A percentile compares a stretch with the other conserved stretches of the same genome.
phyloP scores from a whole-genome alignment of 2,888 invertebrate species.

The Orchesellides sinensis region DNA sequence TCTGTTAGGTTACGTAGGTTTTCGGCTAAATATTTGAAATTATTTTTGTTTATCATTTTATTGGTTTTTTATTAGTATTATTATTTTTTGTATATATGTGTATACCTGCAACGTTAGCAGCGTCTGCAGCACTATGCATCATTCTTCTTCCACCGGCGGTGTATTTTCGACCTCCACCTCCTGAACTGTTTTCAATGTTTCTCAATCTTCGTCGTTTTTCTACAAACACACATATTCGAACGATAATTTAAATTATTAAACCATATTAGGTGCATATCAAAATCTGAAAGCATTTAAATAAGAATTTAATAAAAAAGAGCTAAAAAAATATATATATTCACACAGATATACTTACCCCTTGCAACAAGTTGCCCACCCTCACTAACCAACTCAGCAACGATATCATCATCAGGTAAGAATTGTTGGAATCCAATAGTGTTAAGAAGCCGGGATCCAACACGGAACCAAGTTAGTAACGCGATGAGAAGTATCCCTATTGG shows the following conservation, averaged over 20 bases:
- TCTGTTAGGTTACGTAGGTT: slow-evolving; percentile 47
- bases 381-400: slow-evolving; percentile 90
- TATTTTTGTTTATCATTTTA: not conserved
- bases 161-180: slow-evolving; percentile 14
- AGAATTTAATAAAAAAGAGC: not conserved
- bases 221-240: slow-evolving; percentile 20
- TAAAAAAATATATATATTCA: not conserved
- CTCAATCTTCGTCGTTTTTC: slow-evolving; percentile 75
- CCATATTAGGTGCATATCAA: too few relatives aligned
- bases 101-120: slow-evolving; percentile 56
- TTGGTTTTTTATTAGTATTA: too few relatives aligned
- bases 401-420: slow-evolving; percentile 93
- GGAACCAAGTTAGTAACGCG: slow-evolving; percentile 95
- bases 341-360: slow-evolving; percentile 81
- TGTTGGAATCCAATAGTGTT: slow-evolving; percentile 97
- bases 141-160: not conserved
- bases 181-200: slow-evolving; percentile 45
- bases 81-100: not conserved
- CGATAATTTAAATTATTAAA: too few relatives aligned
- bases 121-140: slow-evolving; percentile 60
- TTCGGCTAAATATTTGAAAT: slow-evolving; percentile 18
- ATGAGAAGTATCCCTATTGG: slow-evolving; percentile 97
- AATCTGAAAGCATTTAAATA: too few relatives aligned
- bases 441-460: slow-evolving; percentile 92
- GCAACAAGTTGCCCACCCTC: slow-evolving; percentile 95